Evolutionary conservation across 2,113 vertebrate genomes (phyloP), one percentile per base, ranked within the genome.

Genomic region (Asarcornis scutulata): DNA sequence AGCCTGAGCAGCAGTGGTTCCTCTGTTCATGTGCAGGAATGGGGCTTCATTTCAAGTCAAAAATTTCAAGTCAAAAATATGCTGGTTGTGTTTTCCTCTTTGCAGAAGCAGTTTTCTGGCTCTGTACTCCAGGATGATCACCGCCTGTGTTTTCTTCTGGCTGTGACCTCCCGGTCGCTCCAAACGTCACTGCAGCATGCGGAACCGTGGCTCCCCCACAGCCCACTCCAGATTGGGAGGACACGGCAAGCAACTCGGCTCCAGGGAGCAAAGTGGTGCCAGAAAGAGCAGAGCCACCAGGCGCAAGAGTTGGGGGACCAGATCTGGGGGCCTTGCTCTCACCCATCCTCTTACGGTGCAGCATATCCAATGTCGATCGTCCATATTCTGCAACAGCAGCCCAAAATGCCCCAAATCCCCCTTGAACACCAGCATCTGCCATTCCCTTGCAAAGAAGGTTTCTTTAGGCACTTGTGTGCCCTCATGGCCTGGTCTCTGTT

Each of bases 101-200:
- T 2, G 79, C 68, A 34, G 83, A 50, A 77, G 63, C 74, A 72
- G 93, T 88, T 88, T 88, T 20, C 52, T 7, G 84, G 63, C 72
- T 26, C 8, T 25, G 62, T 32, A 1, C 53, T 23, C 72, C 75
- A 13, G 80, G 68, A 58, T 1, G 3, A 66, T 62, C 10, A 1
- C 66, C 67, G 94, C 55, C 38, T 96, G 90, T 93, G 88, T 93
- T 96, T 95, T 64, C 60, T 88, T 86, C 80, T 11, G 7, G 26
- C 3, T 40, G 48, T 1, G 36, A 95, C 83, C 88, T 96, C 88
- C 25, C 2, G 40, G 83, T 86, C 91, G 36, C 83, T n/a, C 73
- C 76, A 83, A 92, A 94, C 83, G 91, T 86, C 88, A 79, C 59
- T 9, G 16, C 2, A 29, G 90, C 48, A 46, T 5, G 25, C 3